phyloP scores from a whole-genome alignment of 2,888 invertebrate species.

The Corythucha ciliata region DNA sequence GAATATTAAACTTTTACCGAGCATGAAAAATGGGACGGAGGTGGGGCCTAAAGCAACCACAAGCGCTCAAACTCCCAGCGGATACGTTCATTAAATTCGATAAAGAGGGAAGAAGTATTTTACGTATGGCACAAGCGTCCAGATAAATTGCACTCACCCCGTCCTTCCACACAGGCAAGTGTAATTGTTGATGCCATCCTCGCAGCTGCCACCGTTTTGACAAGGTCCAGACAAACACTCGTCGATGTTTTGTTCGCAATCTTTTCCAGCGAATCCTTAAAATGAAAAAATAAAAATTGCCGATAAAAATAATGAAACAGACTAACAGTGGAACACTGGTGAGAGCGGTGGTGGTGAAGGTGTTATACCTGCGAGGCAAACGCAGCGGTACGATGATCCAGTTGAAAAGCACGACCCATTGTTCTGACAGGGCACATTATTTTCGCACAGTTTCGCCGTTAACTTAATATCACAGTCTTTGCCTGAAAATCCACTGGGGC shows the following conservation, averaged over 20 bases:
- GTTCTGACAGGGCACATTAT: slow-evolving; percentile 66
- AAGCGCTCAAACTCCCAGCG: no score
- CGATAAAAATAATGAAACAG: background rate
- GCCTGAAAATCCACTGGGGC: slow-evolving; percentile 54
- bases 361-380: slow-evolving; percentile 46
- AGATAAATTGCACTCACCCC: slow-evolving; percentile 42
- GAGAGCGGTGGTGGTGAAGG: no score
- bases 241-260: slow-evolving; percentile 62
- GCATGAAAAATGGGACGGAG: no score
- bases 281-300: no score
- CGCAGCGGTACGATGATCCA: slow-evolving; percentile 49
- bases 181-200: slow-evolving; percentile 82
- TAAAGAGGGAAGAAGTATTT: no score
- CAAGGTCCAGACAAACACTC: slow-evolving; percentile 55
- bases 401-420: slow-evolving; percentile 60
- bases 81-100: no score
- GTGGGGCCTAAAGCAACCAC: no score
- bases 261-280: slow-evolving; percentile 68
- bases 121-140: no score
- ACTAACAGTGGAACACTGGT: background rate
- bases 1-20: no score
- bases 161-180: slow-evolving; percentile 68
- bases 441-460: slow-evolving; percentile 53
- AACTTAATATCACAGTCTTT: slow-evolving; percentile 62
- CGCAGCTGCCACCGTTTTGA: slow-evolving; percentile 77